Base-by-base conservation (phyloP, 2,113 vertebrate genomes). In the Conger conger region DNA sequence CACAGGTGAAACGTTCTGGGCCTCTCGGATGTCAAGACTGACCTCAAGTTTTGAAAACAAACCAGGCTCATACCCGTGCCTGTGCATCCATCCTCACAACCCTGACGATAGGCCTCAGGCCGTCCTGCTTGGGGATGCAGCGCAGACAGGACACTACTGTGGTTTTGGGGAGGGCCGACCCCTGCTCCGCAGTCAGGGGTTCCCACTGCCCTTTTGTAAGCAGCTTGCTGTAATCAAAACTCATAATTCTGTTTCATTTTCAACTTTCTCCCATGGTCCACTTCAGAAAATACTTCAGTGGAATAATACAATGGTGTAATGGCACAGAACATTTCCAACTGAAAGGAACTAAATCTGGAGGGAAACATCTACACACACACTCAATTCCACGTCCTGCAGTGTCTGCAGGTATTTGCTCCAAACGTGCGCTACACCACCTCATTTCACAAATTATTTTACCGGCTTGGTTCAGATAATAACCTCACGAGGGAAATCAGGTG, bases 81-180 rank as follows among this genome's bases (percentile, higher is more conserved):
- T 76, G 92, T 83, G 91, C 20, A 42, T 93, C 93, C 0, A 91
- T 18, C 81, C 90, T 86, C 4, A 87, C 87, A 82, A 95, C 85
- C 87, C 94, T 96, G n/a, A 96, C 96, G 80, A 99, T 96, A 0
- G 98, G 96, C 42, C 98, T 95, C 85, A 99, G 93, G 6, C 97
- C 95, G 0, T 93, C 91, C 0, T 27, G 68, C 93, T 99, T 99
- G 35, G 98, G 98, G 88, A 99, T 95, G 89, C 98, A 99, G 15
- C 98, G 96, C 27, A 99, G 95, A 30, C 89, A 95, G 36, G 96
- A 96, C 0, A 86, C 87, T 50, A 95, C 35, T 0, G 92, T 91
- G 82, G 87, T 2, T 0, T 81, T 88, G 5, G 93, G 93, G 40
- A 96, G 84, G 38, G 84, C 83, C 11, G 89, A 85, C 33, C 96